Conservation (phyloP, 2,888 invertebrate genomes). For the Drosophila fulvimacula region DNA sequence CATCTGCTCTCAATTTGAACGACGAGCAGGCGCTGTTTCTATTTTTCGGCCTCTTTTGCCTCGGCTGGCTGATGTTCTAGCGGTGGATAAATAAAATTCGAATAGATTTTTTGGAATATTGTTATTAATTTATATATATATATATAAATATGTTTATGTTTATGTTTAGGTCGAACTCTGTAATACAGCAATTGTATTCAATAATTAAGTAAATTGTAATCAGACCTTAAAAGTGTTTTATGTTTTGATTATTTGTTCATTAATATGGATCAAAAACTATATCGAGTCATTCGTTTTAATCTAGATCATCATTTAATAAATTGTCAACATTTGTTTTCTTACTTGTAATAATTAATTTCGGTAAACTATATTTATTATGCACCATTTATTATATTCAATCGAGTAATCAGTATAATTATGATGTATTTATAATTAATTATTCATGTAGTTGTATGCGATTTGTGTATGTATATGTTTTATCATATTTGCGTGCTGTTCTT, state of each 20-base stretch:
- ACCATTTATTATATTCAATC: constrained; percentile 61
- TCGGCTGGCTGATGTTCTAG: constrained; percentile 2
- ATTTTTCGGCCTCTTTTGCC: background rate
- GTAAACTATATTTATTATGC: constrained; percentile 38
- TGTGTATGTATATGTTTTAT: constrained; percentile 28
- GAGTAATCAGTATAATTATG: constrained; percentile 44
- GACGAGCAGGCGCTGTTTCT: constrained; percentile 2
- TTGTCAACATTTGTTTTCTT: constrained; percentile 3
- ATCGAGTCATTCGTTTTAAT: constrained; percentile 9
- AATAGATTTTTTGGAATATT: constrained; percentile 4
- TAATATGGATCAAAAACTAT: constrained; percentile 6
- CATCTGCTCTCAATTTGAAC: background rate
- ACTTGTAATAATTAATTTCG: constrained; percentile 3
- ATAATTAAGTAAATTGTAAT: constrained; percentile 10
- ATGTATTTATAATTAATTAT: constrained; percentile 54
- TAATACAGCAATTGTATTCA: background rate
- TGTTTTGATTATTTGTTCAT: constrained; percentile 5
- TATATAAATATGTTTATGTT: background rate
- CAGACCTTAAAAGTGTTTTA: background rate
- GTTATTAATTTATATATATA: constrained; percentile 6
- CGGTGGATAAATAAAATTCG: background rate
- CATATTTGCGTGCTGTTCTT: constrained; percentile 48
- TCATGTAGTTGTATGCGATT: constrained; percentile 43
- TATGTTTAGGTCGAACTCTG: background rate
- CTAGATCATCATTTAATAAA: constrained; percentile 10